phyloP scores from a whole-genome alignment of 92 coral and sea anemone species.

The Actinostola sp. region DNA sequence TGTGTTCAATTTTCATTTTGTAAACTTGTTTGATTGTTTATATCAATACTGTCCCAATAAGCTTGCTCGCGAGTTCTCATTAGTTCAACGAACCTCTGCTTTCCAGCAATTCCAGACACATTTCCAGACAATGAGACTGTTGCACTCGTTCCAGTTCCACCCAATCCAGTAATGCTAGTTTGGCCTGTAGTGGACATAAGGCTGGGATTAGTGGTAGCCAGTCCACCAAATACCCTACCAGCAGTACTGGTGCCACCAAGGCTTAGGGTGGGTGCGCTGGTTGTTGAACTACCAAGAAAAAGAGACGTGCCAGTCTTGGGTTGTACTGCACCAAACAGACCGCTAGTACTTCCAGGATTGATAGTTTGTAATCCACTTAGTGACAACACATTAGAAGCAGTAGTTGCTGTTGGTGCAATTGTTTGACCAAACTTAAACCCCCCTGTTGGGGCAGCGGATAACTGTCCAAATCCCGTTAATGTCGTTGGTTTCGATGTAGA shows the following conservation, averaged over 20 bases:
- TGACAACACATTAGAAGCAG: constrained; percentile 35
- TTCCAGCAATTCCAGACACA: constrained; percentile 53
- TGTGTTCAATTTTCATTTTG: too few species aligned
- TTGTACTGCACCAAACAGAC: constrained; percentile 24
- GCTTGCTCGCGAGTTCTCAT: too few species aligned
- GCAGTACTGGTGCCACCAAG: constrained; percentile 13
- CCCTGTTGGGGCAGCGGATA: constrained; percentile 23
- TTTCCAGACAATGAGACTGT: constrained; percentile 50
- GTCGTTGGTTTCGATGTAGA: constrained; percentile 34
- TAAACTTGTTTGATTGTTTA: too few species aligned
- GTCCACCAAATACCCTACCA: constrained; percentile 44
- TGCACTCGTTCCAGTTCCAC: constrained; percentile 69
- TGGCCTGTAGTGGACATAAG: constrained; percentile 26
- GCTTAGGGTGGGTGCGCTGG: not conserved
- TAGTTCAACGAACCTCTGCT: constrained; percentile 65
- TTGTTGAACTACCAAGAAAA: constrained; percentile 10
- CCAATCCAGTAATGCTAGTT: constrained; percentile 50
- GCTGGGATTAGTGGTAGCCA: constrained; percentile 39
- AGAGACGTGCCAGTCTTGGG: constrained; percentile 9
- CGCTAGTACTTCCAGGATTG: constrained; percentile 17
- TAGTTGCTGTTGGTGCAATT: constrained; percentile 12
- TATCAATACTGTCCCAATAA: too few species aligned
- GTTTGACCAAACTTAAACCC: constrained; percentile 49
- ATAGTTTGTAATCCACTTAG: constrained; percentile 32
- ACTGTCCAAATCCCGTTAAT: constrained; percentile 60